Evolutionary conservation across 2,797 vertebrate genomes (phyloP).

Genomic region (Lithobates pipiens): DNA sequence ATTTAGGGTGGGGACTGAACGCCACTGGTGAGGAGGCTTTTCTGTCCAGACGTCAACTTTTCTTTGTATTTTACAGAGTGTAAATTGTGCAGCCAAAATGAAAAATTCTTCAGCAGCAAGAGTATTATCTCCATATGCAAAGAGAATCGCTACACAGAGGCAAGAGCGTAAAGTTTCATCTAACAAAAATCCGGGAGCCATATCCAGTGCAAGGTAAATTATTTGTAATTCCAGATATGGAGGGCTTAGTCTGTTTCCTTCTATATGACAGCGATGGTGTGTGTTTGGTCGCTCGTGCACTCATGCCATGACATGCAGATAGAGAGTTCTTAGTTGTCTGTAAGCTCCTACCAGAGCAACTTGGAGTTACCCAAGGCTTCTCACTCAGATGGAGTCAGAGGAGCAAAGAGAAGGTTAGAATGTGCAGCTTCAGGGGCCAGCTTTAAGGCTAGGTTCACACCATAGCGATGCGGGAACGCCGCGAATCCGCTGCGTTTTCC

Average conservation of each 20-base stretch:
- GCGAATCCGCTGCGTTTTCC: no score
- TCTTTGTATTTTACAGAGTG: background rate
- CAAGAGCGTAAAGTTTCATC: background rate
- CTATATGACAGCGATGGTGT: background rate
- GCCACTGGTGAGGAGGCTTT: no score
- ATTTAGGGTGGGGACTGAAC: no score
- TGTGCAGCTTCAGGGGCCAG: no score
- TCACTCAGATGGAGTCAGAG: no score
- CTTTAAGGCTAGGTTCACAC: no score
- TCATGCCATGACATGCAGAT: background rate
- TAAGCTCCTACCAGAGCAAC: no score
- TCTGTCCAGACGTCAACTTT: background rate
- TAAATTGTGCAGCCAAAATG: background rate
- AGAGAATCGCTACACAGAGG: background rate
- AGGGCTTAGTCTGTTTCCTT: background rate
- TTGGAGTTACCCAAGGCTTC: no score
- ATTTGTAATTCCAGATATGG: background rate
- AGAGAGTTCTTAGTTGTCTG: no score
- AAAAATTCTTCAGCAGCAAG: background rate
- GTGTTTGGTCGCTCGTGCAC: background rate
- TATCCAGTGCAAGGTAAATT: slow-evolving; percentile 20
- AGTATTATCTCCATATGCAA: background rate
- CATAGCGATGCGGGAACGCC: no score
- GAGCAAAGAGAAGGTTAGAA: no score
- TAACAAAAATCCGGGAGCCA: no score